Percentiles rank a stretch among this genome's conserved stretches.
These are phyloP conservation scores for Melanostigma gelatinosum DNA, from an alignment of 2,113 vertebrate genomes.

Conservation along the genomic window DNA sequence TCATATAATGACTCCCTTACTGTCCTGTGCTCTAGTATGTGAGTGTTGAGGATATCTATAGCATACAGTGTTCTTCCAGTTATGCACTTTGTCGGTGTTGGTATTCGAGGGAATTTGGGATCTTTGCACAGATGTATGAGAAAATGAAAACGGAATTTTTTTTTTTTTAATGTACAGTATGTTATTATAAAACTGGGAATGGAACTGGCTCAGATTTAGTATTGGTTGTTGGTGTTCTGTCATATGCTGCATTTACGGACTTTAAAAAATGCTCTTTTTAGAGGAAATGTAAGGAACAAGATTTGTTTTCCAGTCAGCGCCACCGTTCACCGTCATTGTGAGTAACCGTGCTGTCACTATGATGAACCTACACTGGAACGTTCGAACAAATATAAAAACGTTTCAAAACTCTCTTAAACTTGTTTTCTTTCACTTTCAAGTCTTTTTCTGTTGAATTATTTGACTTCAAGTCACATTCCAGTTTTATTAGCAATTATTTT, in stretches of 20 bases:
- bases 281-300: slow-evolving; percentile 1
- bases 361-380: slow-evolving; percentile 65
- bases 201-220: slow-evolving; percentile 56
- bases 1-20: slow-evolving; percentile 52
- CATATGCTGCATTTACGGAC: slow-evolving; percentile 42
- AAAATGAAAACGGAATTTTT: slow-evolving; percentile 57
- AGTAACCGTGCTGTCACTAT: slow-evolving; percentile 50
- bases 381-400: slow-evolving; percentile 66
- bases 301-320: slow-evolving; percentile 28
- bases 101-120: slow-evolving; percentile 68
- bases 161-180: slow-evolving; percentile 71
- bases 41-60: slow-evolving; percentile 66
- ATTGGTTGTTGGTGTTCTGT: slow-evolving; percentile 48
- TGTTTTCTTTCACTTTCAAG: slow-evolving; percentile 5
- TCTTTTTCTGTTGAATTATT: slow-evolving; percentile 7
- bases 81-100: slow-evolving; percentile 79
- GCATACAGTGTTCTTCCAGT: slow-evolving; percentile 77
- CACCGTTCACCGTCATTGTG: slow-evolving; percentile 47
- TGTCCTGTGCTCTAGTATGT: slow-evolving; percentile 67
- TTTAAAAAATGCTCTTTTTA: slow-evolving; percentile 34
- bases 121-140: slow-evolving; percentile 75
- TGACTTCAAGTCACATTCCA: background rate
- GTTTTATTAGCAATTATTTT: background rate
- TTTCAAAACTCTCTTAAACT: slow-evolving; percentile 52
- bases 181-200: slow-evolving; percentile 65